Percentiles rank a stretch among this genome's conserved stretches.
Conservation (phyloP, 2,888 invertebrate species). For the Petrolisthes cinctipes region DNA sequence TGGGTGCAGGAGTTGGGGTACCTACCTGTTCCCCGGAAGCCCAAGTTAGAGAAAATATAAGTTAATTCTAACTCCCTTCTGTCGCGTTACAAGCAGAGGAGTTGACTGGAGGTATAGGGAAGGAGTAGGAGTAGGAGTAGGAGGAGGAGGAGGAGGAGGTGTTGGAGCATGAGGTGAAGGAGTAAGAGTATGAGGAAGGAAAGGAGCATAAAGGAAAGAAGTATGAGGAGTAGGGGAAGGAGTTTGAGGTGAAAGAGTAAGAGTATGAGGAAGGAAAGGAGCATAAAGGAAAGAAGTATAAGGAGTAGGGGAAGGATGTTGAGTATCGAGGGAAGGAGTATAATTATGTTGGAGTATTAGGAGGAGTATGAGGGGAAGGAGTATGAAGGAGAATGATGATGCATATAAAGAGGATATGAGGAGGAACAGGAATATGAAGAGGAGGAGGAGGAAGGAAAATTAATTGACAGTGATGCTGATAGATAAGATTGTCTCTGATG, state of each 20-base stretch:
- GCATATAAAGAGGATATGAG: no score
- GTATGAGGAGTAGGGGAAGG: background rate
- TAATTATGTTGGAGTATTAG: no score
- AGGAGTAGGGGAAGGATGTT: no score
- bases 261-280: background rate
- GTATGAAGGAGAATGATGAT: no score
- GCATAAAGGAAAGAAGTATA: background rate
- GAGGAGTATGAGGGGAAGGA: no score
- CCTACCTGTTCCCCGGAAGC: slow-evolving; percentile 45
- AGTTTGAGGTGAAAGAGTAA: background rate
- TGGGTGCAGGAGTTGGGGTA: slow-evolving; percentile 40
- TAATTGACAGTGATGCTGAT: no score
- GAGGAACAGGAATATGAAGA: no score
- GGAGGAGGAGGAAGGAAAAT: no score
- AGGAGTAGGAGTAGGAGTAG: background rate
- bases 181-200: background rate
- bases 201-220: background rate
- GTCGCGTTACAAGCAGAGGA: slow-evolving; percentile 32
- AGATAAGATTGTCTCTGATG: background rate
- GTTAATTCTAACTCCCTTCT: slow-evolving; percentile 47
- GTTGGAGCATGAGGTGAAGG: background rate
- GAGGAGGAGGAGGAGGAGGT: background rate
- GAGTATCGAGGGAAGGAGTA: no score
- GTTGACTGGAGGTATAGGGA: slow-evolving; percentile 14
- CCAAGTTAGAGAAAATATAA: slow-evolving; percentile 59